phyloP scores from a whole-genome alignment of 2,888 invertebrate species.

The Eupithecia abbreviata region DNA sequence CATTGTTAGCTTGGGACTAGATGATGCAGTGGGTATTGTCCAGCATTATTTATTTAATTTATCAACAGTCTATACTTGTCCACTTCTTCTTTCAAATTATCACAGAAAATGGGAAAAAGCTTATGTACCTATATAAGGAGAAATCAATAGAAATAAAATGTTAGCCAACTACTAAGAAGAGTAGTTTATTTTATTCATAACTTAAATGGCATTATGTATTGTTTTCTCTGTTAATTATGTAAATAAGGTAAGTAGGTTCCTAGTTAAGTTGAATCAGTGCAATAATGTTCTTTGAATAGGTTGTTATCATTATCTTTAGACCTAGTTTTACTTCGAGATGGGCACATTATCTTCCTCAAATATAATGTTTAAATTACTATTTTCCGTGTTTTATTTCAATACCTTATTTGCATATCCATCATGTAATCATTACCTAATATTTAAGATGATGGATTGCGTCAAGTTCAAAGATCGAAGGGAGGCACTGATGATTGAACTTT shows the following conservation, averaged over 20 bases:
- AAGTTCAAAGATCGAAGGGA: too few species aligned
- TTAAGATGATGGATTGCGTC: too few species aligned
- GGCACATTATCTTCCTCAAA: conserved; percentile 75
- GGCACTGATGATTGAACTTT: too few species aligned
- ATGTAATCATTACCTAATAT: background rate
- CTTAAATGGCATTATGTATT: background rate
- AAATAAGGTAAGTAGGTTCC: background rate
- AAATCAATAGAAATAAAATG: background rate
- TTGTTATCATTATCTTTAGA: background rate
- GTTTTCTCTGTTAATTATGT: background rate
- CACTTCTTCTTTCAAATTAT: background rate
- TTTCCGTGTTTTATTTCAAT: conserved; percentile 7
- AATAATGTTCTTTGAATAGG: conserved; percentile 1
- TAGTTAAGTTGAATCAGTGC: background rate
- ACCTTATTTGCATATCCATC: background rate
- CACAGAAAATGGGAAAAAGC: conserved; percentile 28
- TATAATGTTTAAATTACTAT: conserved; percentile 72
- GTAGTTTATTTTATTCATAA: background rate
- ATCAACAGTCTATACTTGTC: background rate
- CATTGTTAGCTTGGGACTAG: too few species aligned
- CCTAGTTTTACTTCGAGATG: conserved; percentile 48
- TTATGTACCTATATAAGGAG: background rate
- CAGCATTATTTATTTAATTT: too few species aligned
- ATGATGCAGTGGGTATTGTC: too few species aligned
- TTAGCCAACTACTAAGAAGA: background rate